Evolutionary conservation across 2,888 invertebrate species (phyloP).

Genomic region (Synergus laeviventris): DNA sequence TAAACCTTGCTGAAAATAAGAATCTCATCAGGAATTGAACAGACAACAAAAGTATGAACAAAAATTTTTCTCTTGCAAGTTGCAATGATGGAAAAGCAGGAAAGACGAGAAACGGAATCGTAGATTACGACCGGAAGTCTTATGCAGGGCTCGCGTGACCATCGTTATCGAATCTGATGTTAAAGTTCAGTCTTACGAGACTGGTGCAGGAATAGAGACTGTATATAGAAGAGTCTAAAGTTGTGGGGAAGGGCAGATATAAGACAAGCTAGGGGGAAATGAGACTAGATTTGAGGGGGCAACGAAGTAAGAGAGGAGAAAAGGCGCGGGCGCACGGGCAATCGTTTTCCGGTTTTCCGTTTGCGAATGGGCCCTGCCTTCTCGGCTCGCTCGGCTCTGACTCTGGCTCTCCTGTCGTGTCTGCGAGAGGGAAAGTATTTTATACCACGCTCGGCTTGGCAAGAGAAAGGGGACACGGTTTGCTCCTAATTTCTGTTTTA

Average conservation of each 20-base stretch:
- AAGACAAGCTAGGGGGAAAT: constrained; percentile 16
- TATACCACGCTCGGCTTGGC: constrained; percentile 75
- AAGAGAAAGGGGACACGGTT: constrained; percentile 76
- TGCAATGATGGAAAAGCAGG: constrained; percentile 25
- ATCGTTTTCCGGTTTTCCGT: constrained; percentile 73
- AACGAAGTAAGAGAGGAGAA: constrained; percentile 41
- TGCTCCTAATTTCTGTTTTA: constrained; percentile 76
- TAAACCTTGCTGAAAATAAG: too few species aligned
- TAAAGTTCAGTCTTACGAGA: constrained; percentile 50
- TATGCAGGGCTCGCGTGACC: constrained; percentile 48
- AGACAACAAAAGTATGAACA: too few species aligned
- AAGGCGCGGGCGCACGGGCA: constrained; percentile 60
- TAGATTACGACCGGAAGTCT: constrained; percentile 53
- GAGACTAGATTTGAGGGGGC: constrained; percentile 41
- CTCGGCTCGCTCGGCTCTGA: constrained; percentile 42
- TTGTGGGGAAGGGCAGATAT: neutral
- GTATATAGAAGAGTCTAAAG: constrained; percentile 32
- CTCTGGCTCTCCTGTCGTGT: constrained; percentile 51
- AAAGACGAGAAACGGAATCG: constrained; percentile 48
- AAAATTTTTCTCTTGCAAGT: neutral
- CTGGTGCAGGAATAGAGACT: constrained; percentile 36
- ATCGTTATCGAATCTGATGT: constrained; percentile 47
- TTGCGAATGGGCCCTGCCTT: constrained; percentile 58
- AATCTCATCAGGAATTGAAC: too few species aligned
- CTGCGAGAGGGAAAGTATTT: constrained; percentile 75